These are phyloP conservation scores for Zingel zingel DNA, from an alignment of 2,113 vertebrate genomes.

Conservation along the genomic window DNA sequence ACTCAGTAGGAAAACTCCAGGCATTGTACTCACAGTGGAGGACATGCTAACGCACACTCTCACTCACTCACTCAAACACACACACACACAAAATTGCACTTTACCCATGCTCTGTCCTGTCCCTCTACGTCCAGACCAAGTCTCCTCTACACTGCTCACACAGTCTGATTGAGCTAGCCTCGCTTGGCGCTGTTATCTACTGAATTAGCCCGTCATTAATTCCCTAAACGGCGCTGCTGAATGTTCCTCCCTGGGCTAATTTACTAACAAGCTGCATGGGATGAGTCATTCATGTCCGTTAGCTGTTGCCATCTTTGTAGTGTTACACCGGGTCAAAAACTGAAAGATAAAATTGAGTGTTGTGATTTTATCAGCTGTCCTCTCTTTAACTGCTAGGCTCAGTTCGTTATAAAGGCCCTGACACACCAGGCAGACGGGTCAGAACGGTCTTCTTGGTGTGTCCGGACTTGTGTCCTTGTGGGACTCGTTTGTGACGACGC, in stretches of 20 bases:
- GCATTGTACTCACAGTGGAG: slow-evolving; percentile 29
- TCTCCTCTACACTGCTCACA: slow-evolving; percentile 47
- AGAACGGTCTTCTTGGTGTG: too few relatives aligned
- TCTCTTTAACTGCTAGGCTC: slow-evolving; percentile 7
- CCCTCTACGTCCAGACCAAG: slow-evolving; percentile 42
- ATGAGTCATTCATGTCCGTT: slow-evolving; percentile 42
- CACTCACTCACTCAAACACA: neutral
- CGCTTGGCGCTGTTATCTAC: slow-evolving; percentile 49
- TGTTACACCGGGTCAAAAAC: slow-evolving; percentile 10
- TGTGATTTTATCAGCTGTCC: neutral
- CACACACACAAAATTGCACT: slow-evolving; percentile 24
- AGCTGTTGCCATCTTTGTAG: slow-evolving; percentile 46
- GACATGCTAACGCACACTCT: neutral
- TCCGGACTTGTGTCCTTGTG: neutral
- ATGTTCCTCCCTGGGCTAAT: slow-evolving; percentile 39
- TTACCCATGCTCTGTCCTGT: slow-evolving; percentile 45
- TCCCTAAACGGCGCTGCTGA: slow-evolving; percentile 42
- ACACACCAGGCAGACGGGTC: too few relatives aligned
- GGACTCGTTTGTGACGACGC: neutral
- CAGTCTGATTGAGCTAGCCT: slow-evolving; percentile 70
- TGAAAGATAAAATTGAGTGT: neutral
- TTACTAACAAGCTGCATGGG: slow-evolving; percentile 46
- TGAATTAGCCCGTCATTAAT: slow-evolving; percentile 53
- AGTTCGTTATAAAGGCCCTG: neutral
- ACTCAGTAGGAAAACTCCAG: slow-evolving; percentile 32